Percentiles rank a stretch among this genome's conserved stretches.
Evolutionary conservation across 1,140 invertebrate species (phyloP).

Genomic region (Nasonia giraulti): DNA sequence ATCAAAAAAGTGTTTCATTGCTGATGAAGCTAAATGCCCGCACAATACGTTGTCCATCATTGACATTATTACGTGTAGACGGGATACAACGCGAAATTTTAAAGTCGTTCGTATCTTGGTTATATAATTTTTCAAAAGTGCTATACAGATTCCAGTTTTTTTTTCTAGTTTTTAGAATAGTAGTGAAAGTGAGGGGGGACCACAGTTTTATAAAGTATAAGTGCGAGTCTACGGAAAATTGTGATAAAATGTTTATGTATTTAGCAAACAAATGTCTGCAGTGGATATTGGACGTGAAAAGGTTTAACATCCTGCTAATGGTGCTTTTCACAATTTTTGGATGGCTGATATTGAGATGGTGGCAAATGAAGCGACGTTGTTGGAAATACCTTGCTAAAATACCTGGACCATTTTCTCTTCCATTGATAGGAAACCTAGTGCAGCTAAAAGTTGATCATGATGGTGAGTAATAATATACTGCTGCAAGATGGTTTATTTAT

Average conservation of each 20-base stretch:
- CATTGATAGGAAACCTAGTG: conserved; percentile 77
- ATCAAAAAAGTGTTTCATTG: conserved; percentile 32
- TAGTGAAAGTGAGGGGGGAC: too few species aligned
- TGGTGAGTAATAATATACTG: conserved; percentile 57
- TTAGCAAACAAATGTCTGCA: conserved; percentile 57
- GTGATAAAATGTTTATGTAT: conserved; percentile 44
- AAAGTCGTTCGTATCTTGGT: background rate
- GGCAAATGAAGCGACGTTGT: conserved; percentile 66
- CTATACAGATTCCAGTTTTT: background rate
- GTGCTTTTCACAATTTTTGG: conserved; percentile 38
- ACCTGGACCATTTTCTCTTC: conserved; percentile 76
- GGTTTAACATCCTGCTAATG: conserved; percentile 13
- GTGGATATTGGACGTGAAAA: conserved; percentile 1
- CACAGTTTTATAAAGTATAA: background rate
- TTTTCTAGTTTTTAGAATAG: background rate
- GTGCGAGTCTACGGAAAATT: background rate
- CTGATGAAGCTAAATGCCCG: conserved; percentile 31
- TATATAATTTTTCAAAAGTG: background rate
- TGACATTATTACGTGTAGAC: background rate
- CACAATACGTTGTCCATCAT: background rate
- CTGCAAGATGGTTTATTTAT: background rate
- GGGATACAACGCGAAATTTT: background rate
- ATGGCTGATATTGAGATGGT: conserved; percentile 61
- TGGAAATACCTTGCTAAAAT: conserved; percentile 73
- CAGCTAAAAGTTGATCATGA: conserved; percentile 75